Conservation (phyloP, 37 sponge, comb jelly and placozoan species). For the Mnemiopsis leidyi region DNA sequence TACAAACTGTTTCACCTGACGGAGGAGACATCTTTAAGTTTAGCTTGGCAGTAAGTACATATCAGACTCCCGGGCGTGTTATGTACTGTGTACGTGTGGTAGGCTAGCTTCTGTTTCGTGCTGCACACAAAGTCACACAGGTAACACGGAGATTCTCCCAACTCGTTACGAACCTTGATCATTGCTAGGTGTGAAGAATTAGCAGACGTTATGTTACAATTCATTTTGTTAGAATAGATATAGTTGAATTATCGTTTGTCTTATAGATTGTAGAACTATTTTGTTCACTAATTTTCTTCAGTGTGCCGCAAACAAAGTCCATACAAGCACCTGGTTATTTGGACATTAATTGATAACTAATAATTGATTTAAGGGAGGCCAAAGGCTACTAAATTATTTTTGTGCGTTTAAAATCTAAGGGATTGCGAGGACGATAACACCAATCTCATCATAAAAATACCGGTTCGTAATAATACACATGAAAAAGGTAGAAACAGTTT, state of each 20-base stretch:
- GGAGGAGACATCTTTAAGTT: constrained; percentile 24
- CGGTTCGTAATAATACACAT: too few species aligned
- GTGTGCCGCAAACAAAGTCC: not conserved
- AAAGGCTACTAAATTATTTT: too few species aligned
- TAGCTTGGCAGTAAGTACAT: constrained; percentile 26
- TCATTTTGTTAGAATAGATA: too few species aligned
- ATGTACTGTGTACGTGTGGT: constrained; percentile 25
- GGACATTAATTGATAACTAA: too few species aligned
- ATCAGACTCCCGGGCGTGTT: constrained; percentile 36
- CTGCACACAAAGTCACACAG: constrained; percentile 39
- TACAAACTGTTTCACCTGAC: constrained; percentile 9
- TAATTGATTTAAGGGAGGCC: too few species aligned
- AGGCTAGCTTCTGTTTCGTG: constrained; percentile 32
- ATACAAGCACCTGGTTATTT: not conserved
- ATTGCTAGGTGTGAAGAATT: too few species aligned
- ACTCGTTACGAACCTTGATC: constrained; percentile 50
- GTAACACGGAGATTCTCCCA: constrained; percentile 36
- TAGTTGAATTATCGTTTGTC: too few species aligned
- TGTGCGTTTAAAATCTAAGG: too few species aligned
- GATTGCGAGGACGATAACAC: too few species aligned
- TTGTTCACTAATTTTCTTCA: not conserved
- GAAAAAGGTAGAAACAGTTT: not conserved
- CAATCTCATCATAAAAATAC: too few species aligned
- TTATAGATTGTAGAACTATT: too few species aligned
- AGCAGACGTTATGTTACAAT: too few species aligned